A percentile compares a stretch with the other conserved stretches of the same genome.
phyloP scores from a whole-genome alignment of 2,888 invertebrate species.

The Apoda limacodes region DNA sequence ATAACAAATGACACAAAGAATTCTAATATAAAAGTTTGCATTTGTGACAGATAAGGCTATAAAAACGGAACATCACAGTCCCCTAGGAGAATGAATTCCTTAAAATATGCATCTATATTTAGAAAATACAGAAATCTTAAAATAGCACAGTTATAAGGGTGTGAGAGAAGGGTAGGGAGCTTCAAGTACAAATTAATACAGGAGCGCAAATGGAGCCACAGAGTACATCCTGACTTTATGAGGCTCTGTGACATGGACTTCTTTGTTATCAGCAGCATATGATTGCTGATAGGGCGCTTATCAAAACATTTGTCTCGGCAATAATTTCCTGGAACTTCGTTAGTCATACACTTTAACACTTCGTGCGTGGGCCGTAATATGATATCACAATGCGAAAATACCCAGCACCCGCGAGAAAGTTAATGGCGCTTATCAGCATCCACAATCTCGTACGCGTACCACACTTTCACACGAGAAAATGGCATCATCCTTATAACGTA shows the following conservation, averaged over 20 bases:
- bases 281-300: slow-evolving; percentile 41
- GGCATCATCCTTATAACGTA: slow-evolving; percentile 32
- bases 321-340: slow-evolving; percentile 66
- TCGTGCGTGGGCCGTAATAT: slow-evolving; percentile 70
- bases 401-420: slow-evolving; percentile 71
- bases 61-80: slow-evolving; percentile 37
- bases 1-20: slow-evolving; percentile 39
- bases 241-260: slow-evolving; percentile 38
- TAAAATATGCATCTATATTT: slow-evolving; percentile 58
- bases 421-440: slow-evolving; percentile 72
- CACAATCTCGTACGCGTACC: slow-evolving; percentile 66
- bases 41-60: slow-evolving; percentile 25
- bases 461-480: slow-evolving; percentile 69
- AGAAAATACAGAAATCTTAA: slow-evolving; percentile 62
- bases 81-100: slow-evolving; percentile 50
- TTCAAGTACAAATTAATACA: too few species aligned
- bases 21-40: slow-evolving; percentile 18
- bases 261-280: slow-evolving; percentile 60
- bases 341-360: slow-evolving; percentile 64
- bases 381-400: slow-evolving; percentile 73
- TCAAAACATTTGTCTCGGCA: slow-evolving; percentile 49
- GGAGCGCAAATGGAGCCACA: slow-evolving; percentile 18
- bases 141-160: slow-evolving; percentile 40
- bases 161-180: slow-evolving; percentile 15
- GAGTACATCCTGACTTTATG: slow-evolving; percentile 23